These are phyloP conservation scores for Oryzaephilus surinamensis DNA, from an alignment of 1,140 invertebrate species.

Conservation along the genomic window DNA sequence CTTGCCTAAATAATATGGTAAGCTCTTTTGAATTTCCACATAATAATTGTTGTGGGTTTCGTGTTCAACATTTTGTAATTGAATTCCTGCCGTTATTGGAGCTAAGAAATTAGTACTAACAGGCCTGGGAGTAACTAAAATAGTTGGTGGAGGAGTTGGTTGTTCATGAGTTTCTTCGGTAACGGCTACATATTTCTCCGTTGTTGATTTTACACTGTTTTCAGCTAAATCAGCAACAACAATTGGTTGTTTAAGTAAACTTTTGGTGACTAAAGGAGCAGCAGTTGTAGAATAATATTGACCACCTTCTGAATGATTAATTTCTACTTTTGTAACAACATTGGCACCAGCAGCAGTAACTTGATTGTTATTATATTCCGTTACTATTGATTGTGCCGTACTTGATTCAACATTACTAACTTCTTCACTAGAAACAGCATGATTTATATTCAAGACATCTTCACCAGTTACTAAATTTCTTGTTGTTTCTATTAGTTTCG, in stretches of 20 bases:
- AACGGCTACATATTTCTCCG: constrained; percentile 3
- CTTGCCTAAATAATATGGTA: constrained; percentile 39
- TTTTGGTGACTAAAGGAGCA: constrained; percentile 1
- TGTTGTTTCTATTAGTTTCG: constrained; percentile 41
- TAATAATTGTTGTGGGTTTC: constrained; percentile 38
- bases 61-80: constrained; percentile 37
- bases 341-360: constrained; percentile 2
- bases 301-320: background rate
- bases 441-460: constrained; percentile 45
- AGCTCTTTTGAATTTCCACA: constrained; percentile 48
- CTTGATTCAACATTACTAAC: constrained; percentile 6
- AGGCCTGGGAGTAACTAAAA: constrained; percentile 39
- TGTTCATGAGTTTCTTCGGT: too few relatives aligned
- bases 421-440: constrained; percentile 24
- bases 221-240: constrained; percentile 32
- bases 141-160: constrained; percentile 35
- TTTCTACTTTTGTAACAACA: background rate
- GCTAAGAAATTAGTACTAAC: constrained; percentile 41
- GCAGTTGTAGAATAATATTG: background rate
- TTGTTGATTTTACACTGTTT: constrained; percentile 2
- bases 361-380: too few relatives aligned
- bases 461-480: constrained; percentile 44
- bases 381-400: constrained; percentile 1
- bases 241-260: constrained; percentile 29
- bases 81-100: constrained; percentile 43